Percentiles rank a stretch among this genome's conserved stretches.
Conservation (phyloP, 2,113 vertebrate genomes). For the Aramus guarauna region DNA sequence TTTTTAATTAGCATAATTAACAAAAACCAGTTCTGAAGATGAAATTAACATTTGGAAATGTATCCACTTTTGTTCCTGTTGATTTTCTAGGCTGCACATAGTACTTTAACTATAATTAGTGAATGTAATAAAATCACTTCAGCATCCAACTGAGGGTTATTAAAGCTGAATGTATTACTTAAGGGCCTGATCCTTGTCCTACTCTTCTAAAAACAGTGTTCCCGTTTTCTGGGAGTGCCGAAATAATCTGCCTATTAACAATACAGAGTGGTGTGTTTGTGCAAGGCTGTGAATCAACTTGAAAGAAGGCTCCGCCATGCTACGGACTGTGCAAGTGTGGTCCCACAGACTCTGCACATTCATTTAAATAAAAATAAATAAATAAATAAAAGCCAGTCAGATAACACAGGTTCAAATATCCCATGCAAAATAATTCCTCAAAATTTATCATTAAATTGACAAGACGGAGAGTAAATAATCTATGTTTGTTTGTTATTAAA, state of each 20-base stretch:
- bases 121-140: slow-evolving; percentile 10
- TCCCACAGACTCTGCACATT: not conserved
- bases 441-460: not conserved
- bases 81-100: slow-evolving; percentile 20
- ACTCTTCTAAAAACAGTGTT: not conserved
- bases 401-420: not conserved
- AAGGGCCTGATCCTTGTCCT: slow-evolving; percentile 9
- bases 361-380: not conserved
- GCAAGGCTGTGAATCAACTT: not conserved
- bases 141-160: slow-evolving; percentile 24
- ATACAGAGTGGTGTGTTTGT: not conserved
- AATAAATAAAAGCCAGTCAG: not conserved
- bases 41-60: not conserved
- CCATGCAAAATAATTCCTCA: not conserved
- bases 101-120: slow-evolving; percentile 26
- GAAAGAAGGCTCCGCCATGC: not conserved
- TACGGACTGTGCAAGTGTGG: not conserved
- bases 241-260: not conserved
- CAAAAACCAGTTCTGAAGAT: not conserved
- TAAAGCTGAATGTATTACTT: not conserved
- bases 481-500: slow-evolving; percentile 1
- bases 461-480: not conserved
- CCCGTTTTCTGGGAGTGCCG: not conserved
- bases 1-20: slow-evolving; percentile 27
- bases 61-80: slow-evolving; percentile 8